Base-by-base conservation (phyloP, 2,888 invertebrate species). In the Alitta virens region DNA sequence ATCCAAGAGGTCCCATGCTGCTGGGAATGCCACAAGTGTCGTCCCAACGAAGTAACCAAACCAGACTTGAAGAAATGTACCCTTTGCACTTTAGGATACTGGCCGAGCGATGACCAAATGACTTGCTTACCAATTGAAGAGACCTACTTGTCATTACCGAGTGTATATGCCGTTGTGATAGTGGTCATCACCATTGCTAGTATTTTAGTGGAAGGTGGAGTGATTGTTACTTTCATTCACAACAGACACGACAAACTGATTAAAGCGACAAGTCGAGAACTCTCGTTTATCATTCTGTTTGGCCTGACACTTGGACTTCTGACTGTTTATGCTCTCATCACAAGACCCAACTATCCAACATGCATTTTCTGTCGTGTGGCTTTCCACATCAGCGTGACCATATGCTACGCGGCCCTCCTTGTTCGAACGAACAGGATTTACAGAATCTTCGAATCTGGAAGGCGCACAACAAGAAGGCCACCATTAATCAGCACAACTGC, bases 11-110 rank as follows among this genome's bases (percentile, higher is more conserved):
- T 54, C 5, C 27, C 26, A 27, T 54, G 54, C 54, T 54, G 54
- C 21, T 54, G 54, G 54, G 54, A 27, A n/a, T 54, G 54, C 33
- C 25, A 54, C 12, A 25, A n/a, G 5, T 54, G 54, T 27, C 26
- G 54, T 7, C 16, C 24, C 2, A 54, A 54, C 27, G 54, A 54
- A 27, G 16, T 54, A 5, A 18, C 46, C 21, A 46, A 46, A 12
- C 12, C 33, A 7, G 33, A 33, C 33, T n/a, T 46, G 7, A 18
- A n/a, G 7, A 46, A 5, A 3, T 46, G 46, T 16, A 5, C n/a
- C 21, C 18, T n/a, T 5, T 46, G 46, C n/a, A 7, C 5, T 16
- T 21, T 18, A 16, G 46, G 46, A 5, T 46, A 46, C n/a, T 46
- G 46, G 46, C 46, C 46, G 7, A 21, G n/a, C n/a, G 18, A 18